These are phyloP conservation scores for Prunella strophiata DNA, from an alignment of 2,797 vertebrate species.

Conservation along the genomic window DNA sequence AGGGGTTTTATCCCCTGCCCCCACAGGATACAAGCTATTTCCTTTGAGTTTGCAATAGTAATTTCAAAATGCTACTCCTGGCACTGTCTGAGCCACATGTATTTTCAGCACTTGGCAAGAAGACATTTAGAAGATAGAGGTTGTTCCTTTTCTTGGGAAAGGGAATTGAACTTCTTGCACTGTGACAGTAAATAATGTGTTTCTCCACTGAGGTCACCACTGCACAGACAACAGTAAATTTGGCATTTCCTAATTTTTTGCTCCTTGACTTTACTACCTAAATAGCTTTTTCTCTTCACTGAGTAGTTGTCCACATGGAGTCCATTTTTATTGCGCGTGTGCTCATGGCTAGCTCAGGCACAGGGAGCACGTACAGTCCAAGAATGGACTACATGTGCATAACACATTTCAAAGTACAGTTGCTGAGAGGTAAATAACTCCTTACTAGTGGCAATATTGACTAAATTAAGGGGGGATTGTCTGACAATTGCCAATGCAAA, in stretches of 20 bases:
- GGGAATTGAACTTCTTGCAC: not conserved
- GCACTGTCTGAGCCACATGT: conserved; percentile 18
- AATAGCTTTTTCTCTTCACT: conserved; percentile 33
- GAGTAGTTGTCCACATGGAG: conserved; percentile 47
- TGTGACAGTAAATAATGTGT: not conserved
- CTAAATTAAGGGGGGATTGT: not conserved
- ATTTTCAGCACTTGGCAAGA: conserved; percentile 56
- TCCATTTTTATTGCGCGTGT: not conserved
- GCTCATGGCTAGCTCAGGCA: not conserved
- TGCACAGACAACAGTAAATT: not conserved
- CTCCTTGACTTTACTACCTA: conserved; percentile 8
- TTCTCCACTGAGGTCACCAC: not conserved
- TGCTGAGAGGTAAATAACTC: conserved; percentile 32
- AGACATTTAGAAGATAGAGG: conserved; percentile 21
- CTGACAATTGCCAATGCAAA: not conserved
- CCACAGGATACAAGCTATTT: conserved; percentile 60
- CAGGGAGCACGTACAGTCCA: conserved; percentile 28
- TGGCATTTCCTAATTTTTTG: conserved; percentile 9
- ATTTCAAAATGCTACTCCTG: conserved; percentile 60
- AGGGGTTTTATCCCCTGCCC: conserved; percentile 18
- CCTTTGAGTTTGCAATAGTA: conserved; percentile 52
- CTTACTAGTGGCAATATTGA: not conserved
- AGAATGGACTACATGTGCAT: conserved; percentile 40
- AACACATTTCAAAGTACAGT: conserved; percentile 47
- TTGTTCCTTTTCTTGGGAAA: not conserved